Base-by-base conservation (phyloP, 1,140 invertebrate species). In the Littorina saxatilis region DNA sequence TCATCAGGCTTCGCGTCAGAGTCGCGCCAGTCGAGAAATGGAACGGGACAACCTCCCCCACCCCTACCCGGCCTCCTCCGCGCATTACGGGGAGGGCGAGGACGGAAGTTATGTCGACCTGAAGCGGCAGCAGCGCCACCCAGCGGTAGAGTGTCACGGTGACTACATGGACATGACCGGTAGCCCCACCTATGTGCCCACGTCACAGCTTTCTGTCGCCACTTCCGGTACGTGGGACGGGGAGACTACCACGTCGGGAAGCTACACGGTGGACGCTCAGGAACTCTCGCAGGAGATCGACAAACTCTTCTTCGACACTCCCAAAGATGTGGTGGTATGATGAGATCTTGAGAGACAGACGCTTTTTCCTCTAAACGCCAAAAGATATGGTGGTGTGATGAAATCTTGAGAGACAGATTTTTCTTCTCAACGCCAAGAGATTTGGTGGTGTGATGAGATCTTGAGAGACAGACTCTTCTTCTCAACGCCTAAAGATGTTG, bases 201-300 rank as follows among this genome's bases (percentile, higher is more conserved):
- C 61, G 7, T 83, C 82, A 13, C 80, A 79, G 52, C 72, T 74
- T 1, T 74, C 55, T 23, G 29, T 63, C 40, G 80, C 70, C 61
- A 50, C 61, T 9, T 47, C 75, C 7, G 75, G 39, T 9, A 83
- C 58, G 20, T 83, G 82, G 81, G 82, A 85, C 50, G 87, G 86
- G 29, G 88, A 90, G 61, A 90, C 90, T 15, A 91, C 89, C 13
- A 91, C 89, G 5, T 91, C 90, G 11, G 90, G 90, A 52, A 91
- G 90, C 80, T 91, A 90, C 55, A 88, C 88, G 0, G 84, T 91
- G 5, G 88, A 89, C 79, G 76, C 86, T 2, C 86, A 87, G 15
- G 86, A 87, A 75, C 82, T 88, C 39, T 85, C 86, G 75, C 82
- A 86, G 40, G 88, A 89, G 80, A 87, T 88, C 23, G 86, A 88